These are phyloP conservation scores for Oncorhynchus keta DNA, from an alignment of 2,113 vertebrate species.

Conservation along the genomic window DNA sequence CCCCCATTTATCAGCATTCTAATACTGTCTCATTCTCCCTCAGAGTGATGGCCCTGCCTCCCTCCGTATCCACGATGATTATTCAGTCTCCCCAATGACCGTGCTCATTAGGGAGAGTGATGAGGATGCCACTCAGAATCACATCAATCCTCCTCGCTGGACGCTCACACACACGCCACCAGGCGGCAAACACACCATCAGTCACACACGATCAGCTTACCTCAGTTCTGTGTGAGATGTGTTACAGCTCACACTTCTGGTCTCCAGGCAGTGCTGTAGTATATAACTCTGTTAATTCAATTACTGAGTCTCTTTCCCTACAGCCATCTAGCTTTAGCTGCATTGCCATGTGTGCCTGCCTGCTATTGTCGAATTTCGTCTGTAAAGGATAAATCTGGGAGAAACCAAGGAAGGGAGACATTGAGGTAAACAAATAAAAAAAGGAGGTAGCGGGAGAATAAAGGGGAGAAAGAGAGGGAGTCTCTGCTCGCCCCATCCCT, in stretches of 20 bases:
- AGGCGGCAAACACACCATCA: not conserved
- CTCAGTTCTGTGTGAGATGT: too few species aligned
- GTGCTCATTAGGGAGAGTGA: constrained; percentile 47
- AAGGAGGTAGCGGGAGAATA: not conserved
- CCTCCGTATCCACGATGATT: constrained; percentile 33
- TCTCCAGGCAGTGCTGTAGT: too few species aligned
- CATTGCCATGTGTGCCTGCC: too few species aligned
- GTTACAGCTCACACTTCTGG: too few species aligned
- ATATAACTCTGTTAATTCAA: too few species aligned
- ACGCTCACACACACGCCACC: not conserved
- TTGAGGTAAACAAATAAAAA: not conserved
- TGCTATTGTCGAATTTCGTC: too few species aligned
- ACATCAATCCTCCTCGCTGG: constrained; percentile 30
- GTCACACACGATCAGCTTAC: not conserved
- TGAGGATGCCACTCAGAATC: constrained; percentile 45
- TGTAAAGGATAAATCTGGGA: too few species aligned
- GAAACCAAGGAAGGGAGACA: not conserved
- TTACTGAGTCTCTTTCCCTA: too few species aligned
- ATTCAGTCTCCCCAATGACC: constrained; percentile 43
- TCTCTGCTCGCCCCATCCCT: constrained; percentile 25
- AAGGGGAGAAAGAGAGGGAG: not conserved
- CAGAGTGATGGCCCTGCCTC: constrained; percentile 5
- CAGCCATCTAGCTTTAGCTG: too few species aligned
- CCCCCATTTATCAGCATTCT: not conserved
- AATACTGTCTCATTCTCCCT: constrained; percentile 7